A percentile compares a stretch with the other conserved stretches of the same genome.
phyloP scores from a whole-genome alignment of 1,140 invertebrate species.

The Zaprionus kolodkinae region DNA sequence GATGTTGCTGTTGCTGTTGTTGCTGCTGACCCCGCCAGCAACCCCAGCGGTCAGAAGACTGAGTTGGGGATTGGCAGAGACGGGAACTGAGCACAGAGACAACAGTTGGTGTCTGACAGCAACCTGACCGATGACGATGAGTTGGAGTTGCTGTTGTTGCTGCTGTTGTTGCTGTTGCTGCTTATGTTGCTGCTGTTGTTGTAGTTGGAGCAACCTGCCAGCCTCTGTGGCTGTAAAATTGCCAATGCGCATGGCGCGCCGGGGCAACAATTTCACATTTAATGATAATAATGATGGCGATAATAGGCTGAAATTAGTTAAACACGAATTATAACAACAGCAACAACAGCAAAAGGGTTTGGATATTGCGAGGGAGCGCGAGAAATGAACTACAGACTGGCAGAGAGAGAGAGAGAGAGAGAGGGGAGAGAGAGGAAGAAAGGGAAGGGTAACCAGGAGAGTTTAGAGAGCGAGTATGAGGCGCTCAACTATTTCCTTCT shows the following conservation, averaged over 20 bases:
- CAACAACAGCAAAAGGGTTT: constrained; percentile 60
- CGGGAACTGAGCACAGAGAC: constrained; percentile 47
- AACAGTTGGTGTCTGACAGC: constrained; percentile 81
- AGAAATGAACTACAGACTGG: not conserved
- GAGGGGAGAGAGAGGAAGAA: not conserved
- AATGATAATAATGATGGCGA: constrained; percentile 83
- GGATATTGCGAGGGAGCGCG: constrained; percentile 47
- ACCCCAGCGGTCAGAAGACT: constrained; percentile 64
- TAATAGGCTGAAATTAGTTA: constrained; percentile 83
- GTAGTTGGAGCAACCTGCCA: constrained; percentile 43
- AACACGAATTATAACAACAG: constrained; percentile 78
- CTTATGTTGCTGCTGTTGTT: constrained; percentile 2
- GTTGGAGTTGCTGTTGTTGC: constrained; percentile 14
- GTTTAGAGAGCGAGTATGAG: constrained; percentile 30
- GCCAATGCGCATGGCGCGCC: constrained; percentile 75
- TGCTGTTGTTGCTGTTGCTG: not conserved
- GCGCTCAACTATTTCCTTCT: constrained; percentile 63
- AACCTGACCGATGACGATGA: constrained; percentile 68
- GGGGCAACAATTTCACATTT: constrained; percentile 79
- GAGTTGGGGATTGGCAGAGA: constrained; percentile 12
- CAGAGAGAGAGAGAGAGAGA: constrained; percentile 2
- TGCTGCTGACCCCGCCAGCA: constrained; percentile 66
- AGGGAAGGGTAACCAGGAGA: not conserved
- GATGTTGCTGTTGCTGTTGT: not conserved
- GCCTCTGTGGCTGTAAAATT: constrained; percentile 64